These are phyloP conservation scores for Macrosteles quadrilineatus DNA, from an alignment of 1,140 invertebrate species.

Conservation along the genomic window DNA sequence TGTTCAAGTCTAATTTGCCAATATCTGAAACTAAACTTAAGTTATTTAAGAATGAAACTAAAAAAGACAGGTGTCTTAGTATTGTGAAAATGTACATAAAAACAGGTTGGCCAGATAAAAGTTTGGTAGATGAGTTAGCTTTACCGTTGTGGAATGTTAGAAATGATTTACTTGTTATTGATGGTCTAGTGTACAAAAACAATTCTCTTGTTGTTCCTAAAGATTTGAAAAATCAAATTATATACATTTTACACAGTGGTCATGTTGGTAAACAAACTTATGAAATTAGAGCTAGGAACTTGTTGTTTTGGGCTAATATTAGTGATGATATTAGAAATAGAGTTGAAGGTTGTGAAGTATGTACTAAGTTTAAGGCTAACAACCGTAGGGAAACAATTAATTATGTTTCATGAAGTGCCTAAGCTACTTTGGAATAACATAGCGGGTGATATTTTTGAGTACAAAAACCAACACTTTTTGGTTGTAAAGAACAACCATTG, in stretches of 20 bases:
- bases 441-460: constrained; percentile 38
- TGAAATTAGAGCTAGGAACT: constrained; percentile 32
- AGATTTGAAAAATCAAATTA: constrained; percentile 43
- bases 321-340: constrained; percentile 43
- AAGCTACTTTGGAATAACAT: constrained; percentile 33
- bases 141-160: too few relatives aligned
- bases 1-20: too few relatives aligned
- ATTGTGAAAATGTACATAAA: too few relatives aligned
- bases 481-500: constrained; percentile 4
- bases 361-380: too few relatives aligned
- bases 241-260: constrained; percentile 39
- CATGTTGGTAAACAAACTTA: constrained; percentile 42
- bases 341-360: constrained; percentile 23
- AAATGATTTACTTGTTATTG: constrained; percentile 12
- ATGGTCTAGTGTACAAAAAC: constrained; percentile 45
- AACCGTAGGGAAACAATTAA: too few relatives aligned
- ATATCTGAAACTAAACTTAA: too few relatives aligned
- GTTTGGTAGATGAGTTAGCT: too few relatives aligned
- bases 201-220: constrained; percentile 48
- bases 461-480: constrained; percentile 22
- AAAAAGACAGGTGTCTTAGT: too few relatives aligned
- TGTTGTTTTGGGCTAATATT: constrained; percentile 42
- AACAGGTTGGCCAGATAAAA: too few relatives aligned
- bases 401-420: too few relatives aligned
- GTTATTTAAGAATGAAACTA: too few relatives aligned